Percentiles rank a stretch among this genome's conserved stretches.
phyloP scores from a whole-genome alignment of 2,113 vertebrate species.

The Lipophrys pholis region DNA sequence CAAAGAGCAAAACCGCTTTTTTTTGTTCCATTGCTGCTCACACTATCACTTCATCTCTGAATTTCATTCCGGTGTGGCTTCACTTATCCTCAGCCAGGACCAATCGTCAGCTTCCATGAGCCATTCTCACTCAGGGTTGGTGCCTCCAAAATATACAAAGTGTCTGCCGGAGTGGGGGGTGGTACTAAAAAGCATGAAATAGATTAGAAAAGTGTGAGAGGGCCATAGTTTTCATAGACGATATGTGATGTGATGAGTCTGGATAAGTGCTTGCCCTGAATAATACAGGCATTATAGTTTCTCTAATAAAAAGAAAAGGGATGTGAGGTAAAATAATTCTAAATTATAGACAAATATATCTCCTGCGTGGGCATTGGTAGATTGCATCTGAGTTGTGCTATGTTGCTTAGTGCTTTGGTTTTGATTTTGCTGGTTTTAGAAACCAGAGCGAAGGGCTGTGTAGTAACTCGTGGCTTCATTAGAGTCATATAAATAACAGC shows the following conservation, averaged over 20 bases:
- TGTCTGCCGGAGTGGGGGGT: too few relatives aligned
- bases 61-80: conserved; percentile 12
- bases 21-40: conserved; percentile 26
- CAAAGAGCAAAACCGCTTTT: conserved; percentile 27
- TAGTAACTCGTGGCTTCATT: conserved; percentile 38
- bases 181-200: not conserved
- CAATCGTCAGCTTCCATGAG: conserved; percentile 27
- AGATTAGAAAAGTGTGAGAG: not conserved
- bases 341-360: conserved; percentile 17
- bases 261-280: not conserved
- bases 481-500: conserved; percentile 38
- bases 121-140: not conserved
- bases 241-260: not conserved
- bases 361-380: not conserved
- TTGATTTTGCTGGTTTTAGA: conserved; percentile 28
- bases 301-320: not conserved
- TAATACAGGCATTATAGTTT: not conserved
- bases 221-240: not conserved
- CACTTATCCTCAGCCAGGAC: not conserved
- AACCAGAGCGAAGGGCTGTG: conserved; percentile 8
- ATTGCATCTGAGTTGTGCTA: conserved; percentile 21
- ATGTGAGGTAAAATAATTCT: conserved; percentile 16
- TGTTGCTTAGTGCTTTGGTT: conserved; percentile 36
- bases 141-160: not conserved
- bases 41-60: conserved; percentile 16